Percentiles rank a stretch among this genome's conserved stretches.
Evolutionary conservation across 2,113 vertebrate species (phyloP).

Genomic region (Bothrops jararaca): DNA sequence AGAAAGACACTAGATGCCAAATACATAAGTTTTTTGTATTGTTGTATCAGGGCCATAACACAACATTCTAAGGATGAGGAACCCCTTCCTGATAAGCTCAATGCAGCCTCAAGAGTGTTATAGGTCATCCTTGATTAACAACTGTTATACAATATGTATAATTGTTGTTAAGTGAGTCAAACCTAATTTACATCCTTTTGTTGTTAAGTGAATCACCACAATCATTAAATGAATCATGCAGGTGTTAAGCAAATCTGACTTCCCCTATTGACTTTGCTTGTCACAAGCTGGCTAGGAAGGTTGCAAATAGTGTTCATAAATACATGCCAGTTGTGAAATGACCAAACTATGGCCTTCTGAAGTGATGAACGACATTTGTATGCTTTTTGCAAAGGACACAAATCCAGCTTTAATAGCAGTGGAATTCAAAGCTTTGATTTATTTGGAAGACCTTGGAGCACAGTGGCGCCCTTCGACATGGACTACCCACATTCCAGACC

Average conservation of each 20-base stretch:
- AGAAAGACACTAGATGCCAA: background rate
- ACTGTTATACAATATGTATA: background rate
- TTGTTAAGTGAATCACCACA: background rate
- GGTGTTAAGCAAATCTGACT: background rate
- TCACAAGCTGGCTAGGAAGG: background rate
- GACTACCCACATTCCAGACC: conserved; percentile 48
- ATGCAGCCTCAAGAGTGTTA: background rate
- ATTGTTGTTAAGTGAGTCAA: background rate
- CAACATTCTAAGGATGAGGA: background rate
- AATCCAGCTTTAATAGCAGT: conserved; percentile 41
- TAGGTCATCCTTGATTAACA: background rate
- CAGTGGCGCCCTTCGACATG: conserved; percentile 52
- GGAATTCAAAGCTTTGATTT: conserved; percentile 30
- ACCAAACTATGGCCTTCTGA: conserved; percentile 41
- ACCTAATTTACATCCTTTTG: background rate
- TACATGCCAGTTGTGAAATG: background rate
- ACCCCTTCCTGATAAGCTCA: no score
- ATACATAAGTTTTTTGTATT: background rate
- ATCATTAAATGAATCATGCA: background rate
- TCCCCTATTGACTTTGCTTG: background rate
- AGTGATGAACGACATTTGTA: conserved; percentile 38
- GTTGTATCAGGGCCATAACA: background rate
- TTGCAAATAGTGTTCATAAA: background rate
- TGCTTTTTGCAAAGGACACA: conserved; percentile 37
- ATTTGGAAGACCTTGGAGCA: conserved; percentile 47